Base-by-base conservation (phyloP, 2,888 invertebrate genomes). In the Catocala nupta region DNA sequence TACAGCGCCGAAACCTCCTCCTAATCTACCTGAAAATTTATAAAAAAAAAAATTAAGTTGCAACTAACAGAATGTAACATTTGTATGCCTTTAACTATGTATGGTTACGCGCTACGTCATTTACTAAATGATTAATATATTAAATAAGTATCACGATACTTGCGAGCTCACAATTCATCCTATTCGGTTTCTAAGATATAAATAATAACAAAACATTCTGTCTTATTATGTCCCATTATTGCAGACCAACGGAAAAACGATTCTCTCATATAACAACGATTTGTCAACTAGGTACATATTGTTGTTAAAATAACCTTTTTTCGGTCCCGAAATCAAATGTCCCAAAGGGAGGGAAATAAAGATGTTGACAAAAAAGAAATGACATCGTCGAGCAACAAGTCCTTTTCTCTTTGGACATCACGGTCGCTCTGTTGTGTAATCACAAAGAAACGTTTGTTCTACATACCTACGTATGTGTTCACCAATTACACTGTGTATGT, bases 321-420 rank as follows among this genome's bases (percentile, higher is more conserved):
- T 55, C 51, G 33, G 13, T 53, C 45, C 53, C 45, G 54, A 70
- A 70, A 67, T 59, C 16, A 58, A 54, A 60, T 50, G 50, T 57
- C 68, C 68, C 68, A n/a, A 47, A 65, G 62, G 71, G 52, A 54
- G 61, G 42, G 50, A 45, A 71, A 71, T 68, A 73, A 73, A 78
- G 66, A 73, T 72, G 69, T 69, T 70, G 68, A 53, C 58, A 57
- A 72, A 68, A 71, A 73, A 78, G 57, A 73, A 78, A 81, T 78
- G 80, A 75, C 78, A 70, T 70, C 61, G 67, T 68, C 53, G 55
- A 70, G 78, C 82, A 83, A 83, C 82, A 83, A 75, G 82, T 82
- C 50, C 49, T 53, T 65, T 71, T 76, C 61, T 71, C 62, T 70
- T 61, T 47, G 51, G 47, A 12, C 49, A 50, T 62, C 59, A 64